Conservation (phyloP, 2,113 vertebrate species). For the Sander vitreus region DNA sequence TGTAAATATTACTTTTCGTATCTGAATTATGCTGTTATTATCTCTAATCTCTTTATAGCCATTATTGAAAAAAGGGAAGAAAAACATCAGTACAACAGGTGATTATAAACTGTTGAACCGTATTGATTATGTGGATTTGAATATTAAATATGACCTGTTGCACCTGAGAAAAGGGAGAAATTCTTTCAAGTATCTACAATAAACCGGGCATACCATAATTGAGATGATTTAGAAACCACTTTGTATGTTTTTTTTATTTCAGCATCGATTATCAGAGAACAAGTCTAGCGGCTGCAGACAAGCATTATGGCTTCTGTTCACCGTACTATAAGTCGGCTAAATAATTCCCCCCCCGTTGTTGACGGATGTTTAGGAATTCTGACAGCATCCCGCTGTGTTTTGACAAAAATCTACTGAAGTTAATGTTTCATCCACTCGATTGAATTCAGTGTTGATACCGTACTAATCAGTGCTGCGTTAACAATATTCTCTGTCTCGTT, state of each 20-base stretch:
- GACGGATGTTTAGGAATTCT: neutral
- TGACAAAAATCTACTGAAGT: neutral
- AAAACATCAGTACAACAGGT: neutral
- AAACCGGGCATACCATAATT: neutral
- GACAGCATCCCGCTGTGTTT: neutral
- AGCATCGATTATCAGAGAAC: neutral
- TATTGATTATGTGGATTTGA: neutral
- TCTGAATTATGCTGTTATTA: no score
- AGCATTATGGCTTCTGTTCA: neutral
- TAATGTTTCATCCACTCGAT: neutral
- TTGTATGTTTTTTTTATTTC: neutral
- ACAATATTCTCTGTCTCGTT: constrained; percentile 13
- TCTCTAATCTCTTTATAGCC: no score
- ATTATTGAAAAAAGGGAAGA: no score
- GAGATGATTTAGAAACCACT: neutral
- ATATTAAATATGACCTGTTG: neutral
- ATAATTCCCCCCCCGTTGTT: neutral
- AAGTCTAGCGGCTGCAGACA: neutral
- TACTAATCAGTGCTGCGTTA: neutral
- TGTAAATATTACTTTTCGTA: no score
- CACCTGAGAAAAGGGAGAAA: neutral
- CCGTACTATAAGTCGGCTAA: neutral
- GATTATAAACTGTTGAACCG: neutral
- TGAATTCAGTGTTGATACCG: neutral
- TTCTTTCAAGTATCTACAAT: neutral